phyloP scores from a whole-genome alignment of 1,140 invertebrate genomes.

The Capitella teleta region DNA sequence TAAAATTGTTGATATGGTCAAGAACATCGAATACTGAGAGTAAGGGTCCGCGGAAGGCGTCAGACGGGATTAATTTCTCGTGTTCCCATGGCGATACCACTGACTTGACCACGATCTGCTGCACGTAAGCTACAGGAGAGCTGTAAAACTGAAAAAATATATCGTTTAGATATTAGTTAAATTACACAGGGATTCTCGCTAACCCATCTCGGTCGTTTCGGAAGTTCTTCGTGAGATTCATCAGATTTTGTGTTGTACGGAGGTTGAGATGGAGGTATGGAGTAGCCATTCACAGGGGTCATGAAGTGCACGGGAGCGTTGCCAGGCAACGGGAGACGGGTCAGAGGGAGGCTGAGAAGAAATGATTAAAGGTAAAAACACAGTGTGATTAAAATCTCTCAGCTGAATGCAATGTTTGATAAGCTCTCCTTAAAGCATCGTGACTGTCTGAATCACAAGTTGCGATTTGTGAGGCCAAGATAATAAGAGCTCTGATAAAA shows the following conservation, averaged over 20 bases:
- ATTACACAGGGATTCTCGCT: neutral
- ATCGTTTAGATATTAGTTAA: neutral
- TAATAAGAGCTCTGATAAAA: too few species aligned
- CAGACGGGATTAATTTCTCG: constrained; percentile 60
- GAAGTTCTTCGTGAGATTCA: constrained; percentile 16
- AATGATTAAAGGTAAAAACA: neutral
- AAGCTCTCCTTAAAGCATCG: too few species aligned
- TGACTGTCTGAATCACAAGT: too few species aligned
- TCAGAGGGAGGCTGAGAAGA: constrained; percentile 58
- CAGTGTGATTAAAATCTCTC: neutral
- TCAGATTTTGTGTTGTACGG: constrained; percentile 12
- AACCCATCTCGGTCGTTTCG: constrained; percentile 31
- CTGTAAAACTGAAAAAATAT: constrained; percentile 35
- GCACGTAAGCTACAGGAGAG: constrained; percentile 63
- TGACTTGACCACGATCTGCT: constrained; percentile 49
- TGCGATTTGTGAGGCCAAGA: too few species aligned
- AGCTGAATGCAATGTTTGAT: too few species aligned
- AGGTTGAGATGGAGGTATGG: constrained; percentile 9
- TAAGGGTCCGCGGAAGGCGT: constrained; percentile 73
- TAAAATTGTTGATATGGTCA: constrained; percentile 72
- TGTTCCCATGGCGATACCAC: constrained; percentile 75
- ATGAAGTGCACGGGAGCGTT: constrained; percentile 59
- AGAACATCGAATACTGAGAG: constrained; percentile 75
- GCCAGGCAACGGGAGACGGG: constrained; percentile 69
- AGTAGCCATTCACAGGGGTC: constrained; percentile 37